Conservation (phyloP, 2,113 vertebrate genomes). For the Phalacrocorax pelagicus region DNA sequence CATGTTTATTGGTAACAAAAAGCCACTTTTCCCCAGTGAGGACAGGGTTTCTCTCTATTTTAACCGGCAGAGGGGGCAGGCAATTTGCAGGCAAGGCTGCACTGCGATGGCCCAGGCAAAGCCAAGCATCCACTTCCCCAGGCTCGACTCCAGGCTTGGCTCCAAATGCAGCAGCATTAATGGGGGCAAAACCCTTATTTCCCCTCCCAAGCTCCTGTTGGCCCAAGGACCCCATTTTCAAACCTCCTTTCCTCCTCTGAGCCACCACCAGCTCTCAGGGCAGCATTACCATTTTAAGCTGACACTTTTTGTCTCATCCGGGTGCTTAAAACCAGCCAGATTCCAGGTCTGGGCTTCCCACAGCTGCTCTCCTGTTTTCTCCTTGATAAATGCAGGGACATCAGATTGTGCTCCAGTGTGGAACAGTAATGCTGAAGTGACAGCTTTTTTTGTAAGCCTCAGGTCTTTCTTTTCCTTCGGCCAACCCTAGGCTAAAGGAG, state of each 20-base stretch:
- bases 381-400: neutral
- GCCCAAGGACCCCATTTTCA: neutral
- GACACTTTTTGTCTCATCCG: neutral
- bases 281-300: fast-evolving
- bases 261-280: neutral
- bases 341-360: neutral
- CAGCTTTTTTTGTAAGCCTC: neutral
- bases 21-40: neutral
- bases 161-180: neutral
- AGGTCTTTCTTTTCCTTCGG: neutral
- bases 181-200: fast-evolving
- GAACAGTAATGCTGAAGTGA: neutral
- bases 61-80: conserved; percentile 50
- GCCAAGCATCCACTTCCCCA: neutral
- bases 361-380: neutral
- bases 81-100: neutral
- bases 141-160: neutral
- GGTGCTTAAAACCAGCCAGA: neutral
- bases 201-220: neutral
- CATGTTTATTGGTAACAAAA: fast-evolving
- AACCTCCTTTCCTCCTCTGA: neutral
- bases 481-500: neutral
- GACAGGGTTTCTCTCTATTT: neutral
- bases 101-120: neutral
- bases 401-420: fast-evolving